Percentiles rank a stretch among this genome's conserved stretches.
phyloP scores from a whole-genome alignment of 92 coral and sea anemone species.

The Paramuricea clavata region DNA sequence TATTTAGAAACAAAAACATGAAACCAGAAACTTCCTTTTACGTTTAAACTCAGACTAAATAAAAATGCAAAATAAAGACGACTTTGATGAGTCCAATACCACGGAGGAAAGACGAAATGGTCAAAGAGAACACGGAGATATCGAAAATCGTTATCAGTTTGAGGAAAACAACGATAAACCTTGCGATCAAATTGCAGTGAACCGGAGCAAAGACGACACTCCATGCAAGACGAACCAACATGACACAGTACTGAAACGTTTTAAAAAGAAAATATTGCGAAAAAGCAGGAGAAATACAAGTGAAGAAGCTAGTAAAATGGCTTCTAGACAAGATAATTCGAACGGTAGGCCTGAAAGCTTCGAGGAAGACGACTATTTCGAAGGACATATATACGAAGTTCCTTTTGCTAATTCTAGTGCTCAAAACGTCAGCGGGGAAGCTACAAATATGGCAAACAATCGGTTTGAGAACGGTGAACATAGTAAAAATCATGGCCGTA shows the following conservation, averaged over 20 bases:
- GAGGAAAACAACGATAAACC: neutral
- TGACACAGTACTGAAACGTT: constrained; percentile 28
- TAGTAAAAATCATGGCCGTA: neutral
- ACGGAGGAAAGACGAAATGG: neutral
- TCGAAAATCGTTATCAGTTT: neutral
- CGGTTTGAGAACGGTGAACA: neutral
- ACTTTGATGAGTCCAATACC: neutral
- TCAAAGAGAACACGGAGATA: neutral
- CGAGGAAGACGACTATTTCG: constrained; percentile 1
- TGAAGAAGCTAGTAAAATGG: neutral
- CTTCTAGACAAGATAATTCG: neutral
- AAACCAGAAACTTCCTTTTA: neutral
- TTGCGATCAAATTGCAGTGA: neutral
- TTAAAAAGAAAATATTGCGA: constrained; percentile 23
- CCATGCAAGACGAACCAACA: constrained; percentile 9
- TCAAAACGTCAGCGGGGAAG: constrained; percentile 5
- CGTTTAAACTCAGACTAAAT: neutral
- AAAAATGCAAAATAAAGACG: constrained; percentile 33
- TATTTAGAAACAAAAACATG: neutral
- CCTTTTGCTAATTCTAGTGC: constrained; percentile 1
- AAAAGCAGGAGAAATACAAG: neutral
- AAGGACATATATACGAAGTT: constrained; percentile 38
- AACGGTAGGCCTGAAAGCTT: neutral
- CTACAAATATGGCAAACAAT: neutral
- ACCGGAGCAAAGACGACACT: neutral